Base-by-base conservation (phyloP, 2,888 invertebrate species). In the Neoitamus cyanurus region DNA sequence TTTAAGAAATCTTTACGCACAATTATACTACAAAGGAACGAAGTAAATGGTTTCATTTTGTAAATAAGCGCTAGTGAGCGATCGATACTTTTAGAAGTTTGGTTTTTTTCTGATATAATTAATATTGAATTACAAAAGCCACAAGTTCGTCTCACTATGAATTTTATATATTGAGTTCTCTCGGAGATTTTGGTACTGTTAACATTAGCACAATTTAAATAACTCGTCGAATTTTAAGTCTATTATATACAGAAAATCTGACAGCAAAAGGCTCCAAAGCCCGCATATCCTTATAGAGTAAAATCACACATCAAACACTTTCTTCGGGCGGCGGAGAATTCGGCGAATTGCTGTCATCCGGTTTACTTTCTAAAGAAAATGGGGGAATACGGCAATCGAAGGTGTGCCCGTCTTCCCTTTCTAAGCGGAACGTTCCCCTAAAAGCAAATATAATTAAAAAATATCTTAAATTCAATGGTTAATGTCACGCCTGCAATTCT, bases 381-480 rank as follows among this genome's bases (percentile, higher is more conserved):
- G 99, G 98, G 58, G 99, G 99, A 89, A 99, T 99, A 89, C 98
- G 94, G 90, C 98, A 98, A 91, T 99, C 99, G 91, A 99, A 99
- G 0, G 97, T 96, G 90, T 97, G 97, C 1, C 99, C 99, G 92
- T 99, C 98, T 91, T 98, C 97, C 85, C 98, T 94, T 92, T 99
- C 99, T 96, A 99, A 97, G 88, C 98, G 94, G 90, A 99, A 99
- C 2, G 98, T 98, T 83, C 99, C 99, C 96, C 96, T 96, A 88
- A 70, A 91, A 91, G 28, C 6, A 84, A 30, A 11, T 13, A n/a
- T n/a, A 15, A 37, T 5, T 25, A 37, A 15, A 7, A 75, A 73
- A 25, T 73, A 34, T n/a, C 5, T 15, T 34, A 11, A n/a, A n/a
- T n/a, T n/a, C n/a, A n/a, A n/a, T n/a, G n/a, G n/a, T n/a, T n/a